Conservation (phyloP, 2,113 vertebrate species). For the Rhipidura dahli region DNA sequence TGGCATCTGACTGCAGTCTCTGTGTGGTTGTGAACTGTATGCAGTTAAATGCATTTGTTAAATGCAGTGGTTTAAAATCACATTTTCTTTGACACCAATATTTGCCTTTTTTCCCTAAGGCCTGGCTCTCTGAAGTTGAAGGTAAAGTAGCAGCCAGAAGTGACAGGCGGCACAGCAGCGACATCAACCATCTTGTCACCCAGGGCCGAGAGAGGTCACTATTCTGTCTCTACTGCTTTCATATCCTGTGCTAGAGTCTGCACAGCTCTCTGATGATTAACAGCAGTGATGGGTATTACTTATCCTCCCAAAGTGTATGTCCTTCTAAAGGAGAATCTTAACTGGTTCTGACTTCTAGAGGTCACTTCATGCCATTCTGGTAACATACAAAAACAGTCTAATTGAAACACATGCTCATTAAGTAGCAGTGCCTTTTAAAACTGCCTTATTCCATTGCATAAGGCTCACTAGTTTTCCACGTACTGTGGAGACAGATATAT, state of each 20-base stretch:
- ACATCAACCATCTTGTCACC: conserved; percentile 93
- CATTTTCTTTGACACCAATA: background rate
- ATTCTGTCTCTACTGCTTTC: conserved; percentile 21
- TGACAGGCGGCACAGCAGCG: conserved; percentile 91
- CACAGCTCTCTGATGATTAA: background rate
- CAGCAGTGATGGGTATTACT: background rate
- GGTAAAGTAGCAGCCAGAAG: conserved; percentile 89
- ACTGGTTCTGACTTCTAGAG: background rate
- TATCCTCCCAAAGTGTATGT: background rate
- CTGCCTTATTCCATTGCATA: background rate
- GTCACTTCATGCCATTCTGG: background rate
- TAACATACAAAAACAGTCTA: background rate
- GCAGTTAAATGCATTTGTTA: background rate
- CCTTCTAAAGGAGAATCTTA: background rate
- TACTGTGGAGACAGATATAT: background rate
- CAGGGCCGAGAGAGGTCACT: conserved; percentile 95
- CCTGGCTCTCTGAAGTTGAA: conserved; percentile 96
- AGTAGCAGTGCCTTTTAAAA: background rate
- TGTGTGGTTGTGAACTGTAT: background rate
- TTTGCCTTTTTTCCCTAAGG: conserved; percentile 69
- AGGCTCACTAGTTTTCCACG: background rate
- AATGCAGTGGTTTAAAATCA: background rate
- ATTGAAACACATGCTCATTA: background rate
- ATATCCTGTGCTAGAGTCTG: background rate
- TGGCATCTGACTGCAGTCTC: background rate